Conservation (phyloP, 2,113 vertebrate species). For the Delphinapterus leucas region DNA sequence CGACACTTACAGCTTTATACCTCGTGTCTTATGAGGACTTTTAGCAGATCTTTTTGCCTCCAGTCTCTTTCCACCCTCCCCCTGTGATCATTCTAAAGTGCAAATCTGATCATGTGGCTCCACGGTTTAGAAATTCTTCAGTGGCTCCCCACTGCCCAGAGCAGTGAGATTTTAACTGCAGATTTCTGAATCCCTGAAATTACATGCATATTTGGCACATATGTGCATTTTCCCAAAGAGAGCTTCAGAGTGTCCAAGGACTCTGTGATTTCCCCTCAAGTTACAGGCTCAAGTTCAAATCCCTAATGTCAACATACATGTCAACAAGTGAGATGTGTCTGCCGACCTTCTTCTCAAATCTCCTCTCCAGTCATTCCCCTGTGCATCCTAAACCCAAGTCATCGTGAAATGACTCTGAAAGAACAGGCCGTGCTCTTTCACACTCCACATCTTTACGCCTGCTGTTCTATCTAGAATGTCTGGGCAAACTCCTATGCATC, state of each 20-base stretch:
- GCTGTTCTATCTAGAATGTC: not conserved
- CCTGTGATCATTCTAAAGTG: not conserved
- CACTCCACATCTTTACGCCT: rapidly evolving
- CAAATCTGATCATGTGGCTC: not conserved
- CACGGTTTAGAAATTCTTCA: not conserved
- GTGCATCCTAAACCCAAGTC: not conserved
- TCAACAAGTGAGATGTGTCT: not conserved
- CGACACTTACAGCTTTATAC: not conserved
- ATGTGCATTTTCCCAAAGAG: not conserved
- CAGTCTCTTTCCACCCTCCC: not conserved
- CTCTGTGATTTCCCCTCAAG: not conserved
- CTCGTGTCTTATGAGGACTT: not conserved
- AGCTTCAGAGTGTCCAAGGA: not conserved
- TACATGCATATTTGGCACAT: not conserved
- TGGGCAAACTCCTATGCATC: not conserved
- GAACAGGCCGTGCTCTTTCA: not conserved
- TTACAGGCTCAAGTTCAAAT: not conserved
- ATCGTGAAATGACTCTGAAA: not conserved
- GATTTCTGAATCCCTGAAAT: not conserved
- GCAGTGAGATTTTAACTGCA: not conserved
- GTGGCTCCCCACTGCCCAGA: not conserved
- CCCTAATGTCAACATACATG: not conserved
- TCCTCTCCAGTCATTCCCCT: not conserved
- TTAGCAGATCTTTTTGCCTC: not conserved
- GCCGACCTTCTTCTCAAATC: not conserved